Percentiles rank a stretch among this genome's conserved stretches.
Evolutionary conservation across 1,140 invertebrate genomes (phyloP).

Genomic region (Brachionus rubens): DNA sequence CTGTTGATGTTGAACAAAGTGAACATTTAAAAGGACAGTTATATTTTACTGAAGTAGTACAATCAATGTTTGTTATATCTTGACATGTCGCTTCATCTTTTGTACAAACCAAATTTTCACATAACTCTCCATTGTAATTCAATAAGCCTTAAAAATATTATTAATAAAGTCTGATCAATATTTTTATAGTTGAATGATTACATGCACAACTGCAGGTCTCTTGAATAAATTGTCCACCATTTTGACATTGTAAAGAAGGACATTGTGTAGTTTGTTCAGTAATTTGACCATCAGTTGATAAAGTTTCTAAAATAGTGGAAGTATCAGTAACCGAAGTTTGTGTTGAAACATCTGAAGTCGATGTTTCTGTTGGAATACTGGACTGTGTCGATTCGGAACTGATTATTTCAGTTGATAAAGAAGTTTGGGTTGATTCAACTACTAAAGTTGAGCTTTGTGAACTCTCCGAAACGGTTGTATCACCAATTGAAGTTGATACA

Average conservation of each 20-base stretch:
- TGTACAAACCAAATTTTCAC: slow-evolving; percentile 14
- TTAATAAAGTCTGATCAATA: no score
- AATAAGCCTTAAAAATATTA: background rate
- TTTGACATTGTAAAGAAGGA: background rate
- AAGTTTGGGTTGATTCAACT: no score
- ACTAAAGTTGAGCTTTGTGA: background rate
- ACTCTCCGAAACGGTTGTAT: background rate
- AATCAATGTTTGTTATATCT: background rate
- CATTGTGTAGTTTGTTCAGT: background rate
- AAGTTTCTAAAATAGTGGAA: no score
- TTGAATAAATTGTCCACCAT: background rate
- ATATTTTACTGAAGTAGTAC: background rate
- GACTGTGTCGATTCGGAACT: no score
- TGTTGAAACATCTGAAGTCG: no score
- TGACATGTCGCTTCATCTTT: background rate
- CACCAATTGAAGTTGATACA: background rate
- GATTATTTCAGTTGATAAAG: no score
- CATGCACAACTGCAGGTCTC: background rate
- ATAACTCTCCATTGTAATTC: background rate
- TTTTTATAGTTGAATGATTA: no score
- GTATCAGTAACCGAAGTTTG: no score
- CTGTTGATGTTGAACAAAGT: no score
- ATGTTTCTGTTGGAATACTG: no score
- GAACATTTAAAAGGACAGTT: no score
- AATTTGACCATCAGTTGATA: background rate